phyloP scores from a whole-genome alignment of 2,888 invertebrate species.

The Orchestes rusci region DNA sequence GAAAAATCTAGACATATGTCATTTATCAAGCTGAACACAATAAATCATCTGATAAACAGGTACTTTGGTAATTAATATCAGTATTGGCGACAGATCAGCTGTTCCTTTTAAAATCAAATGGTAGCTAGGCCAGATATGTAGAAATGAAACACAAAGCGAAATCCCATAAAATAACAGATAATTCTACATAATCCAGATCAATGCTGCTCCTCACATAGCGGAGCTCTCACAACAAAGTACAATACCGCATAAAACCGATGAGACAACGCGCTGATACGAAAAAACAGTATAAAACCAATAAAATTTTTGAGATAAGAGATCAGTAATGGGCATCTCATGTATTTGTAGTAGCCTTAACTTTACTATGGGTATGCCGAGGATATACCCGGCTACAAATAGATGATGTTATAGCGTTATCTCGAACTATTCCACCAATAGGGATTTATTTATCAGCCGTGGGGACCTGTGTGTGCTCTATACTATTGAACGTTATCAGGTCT shows the following conservation, averaged over 20 bases:
- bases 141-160: too few relatives aligned
- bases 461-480: slow-evolving; percentile 27
- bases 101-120: too few relatives aligned
- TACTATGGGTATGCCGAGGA: slow-evolving; percentile 13
- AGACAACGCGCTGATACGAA: slow-evolving; percentile 3
- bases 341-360: slow-evolving; percentile 28
- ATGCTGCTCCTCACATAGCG: too few relatives aligned
- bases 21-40: too few relatives aligned
- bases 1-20: too few relatives aligned
- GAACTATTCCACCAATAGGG: slow-evolving; percentile 38
- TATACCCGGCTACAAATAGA: slow-evolving; percentile 37
- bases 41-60: too few relatives aligned
- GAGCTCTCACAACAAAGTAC: neutral
- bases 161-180: too few relatives aligned
- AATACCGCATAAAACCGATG: slow-evolving; percentile 6
- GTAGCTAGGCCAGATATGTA: too few relatives aligned
- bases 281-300: slow-evolving; percentile 9
- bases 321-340: slow-evolving; percentile 29
- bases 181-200: too few relatives aligned
- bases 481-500: slow-evolving; percentile 39
- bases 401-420: slow-evolving; percentile 38
- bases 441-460: slow-evolving; percentile 40
- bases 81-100: too few relatives aligned
- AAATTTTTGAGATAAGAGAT: slow-evolving; percentile 20
- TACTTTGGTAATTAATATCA: too few relatives aligned